Conservation (phyloP, 1,140 invertebrate genomes). For the Neodiprion virginianus region DNA sequence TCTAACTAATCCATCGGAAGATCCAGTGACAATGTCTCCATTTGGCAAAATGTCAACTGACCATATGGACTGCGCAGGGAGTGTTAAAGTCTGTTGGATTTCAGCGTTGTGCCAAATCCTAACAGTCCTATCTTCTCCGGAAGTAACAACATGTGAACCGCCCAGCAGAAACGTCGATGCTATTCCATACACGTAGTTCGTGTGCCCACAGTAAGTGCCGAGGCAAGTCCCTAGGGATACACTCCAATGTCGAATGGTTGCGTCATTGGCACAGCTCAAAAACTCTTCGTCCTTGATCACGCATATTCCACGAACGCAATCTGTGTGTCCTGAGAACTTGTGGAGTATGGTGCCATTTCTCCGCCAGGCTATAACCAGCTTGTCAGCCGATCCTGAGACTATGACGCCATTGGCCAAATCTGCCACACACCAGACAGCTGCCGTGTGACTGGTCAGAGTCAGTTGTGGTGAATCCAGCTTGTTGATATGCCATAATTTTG, state of each 20-base stretch:
- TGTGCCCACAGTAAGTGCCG: constrained; percentile 80
- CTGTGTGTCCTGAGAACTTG: constrained; percentile 77
- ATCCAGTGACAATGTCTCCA: constrained; percentile 89
- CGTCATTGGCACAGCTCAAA: constrained; percentile 92
- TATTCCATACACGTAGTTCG: constrained; percentile 79
- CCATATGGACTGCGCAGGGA: constrained; percentile 92
- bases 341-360: constrained; percentile 63
- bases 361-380: constrained; percentile 86
- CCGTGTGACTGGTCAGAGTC: constrained; percentile 78
- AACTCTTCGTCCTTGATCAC: constrained; percentile 75
- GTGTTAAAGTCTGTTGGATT: constrained; percentile 73
- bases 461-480: constrained; percentile 61
- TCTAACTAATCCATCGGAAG: constrained; percentile 86
- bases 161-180: constrained; percentile 32
- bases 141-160: constrained; percentile 67
- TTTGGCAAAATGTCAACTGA: constrained; percentile 80
- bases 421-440: constrained; percentile 89
- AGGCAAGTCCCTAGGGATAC: constrained; percentile 78
- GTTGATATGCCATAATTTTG: constrained; percentile 77
- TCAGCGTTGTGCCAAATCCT: constrained; percentile 80
- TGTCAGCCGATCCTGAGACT: constrained; percentile 91
- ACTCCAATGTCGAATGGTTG: constrained; percentile 82
- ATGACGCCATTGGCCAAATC: constrained; percentile 68
- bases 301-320: constrained; percentile 85
- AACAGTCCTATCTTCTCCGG: constrained; percentile 88